Conservation (phyloP, 2,113 vertebrate species). For the Edolisoma coerulescens region DNA sequence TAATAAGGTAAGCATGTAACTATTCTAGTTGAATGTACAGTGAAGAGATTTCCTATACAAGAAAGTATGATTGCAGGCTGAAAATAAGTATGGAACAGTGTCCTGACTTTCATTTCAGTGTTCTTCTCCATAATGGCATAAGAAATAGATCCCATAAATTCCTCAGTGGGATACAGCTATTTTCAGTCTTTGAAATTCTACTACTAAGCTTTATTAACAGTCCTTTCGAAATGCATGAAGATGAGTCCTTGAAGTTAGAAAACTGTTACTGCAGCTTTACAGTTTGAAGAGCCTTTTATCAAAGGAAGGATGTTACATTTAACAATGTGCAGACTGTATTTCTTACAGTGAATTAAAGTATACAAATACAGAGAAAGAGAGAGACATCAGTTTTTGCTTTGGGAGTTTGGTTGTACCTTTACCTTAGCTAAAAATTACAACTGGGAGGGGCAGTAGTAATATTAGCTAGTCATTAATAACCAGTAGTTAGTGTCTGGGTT, state of each 20-base stretch:
- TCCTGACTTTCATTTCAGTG: neutral
- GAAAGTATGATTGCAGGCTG: constrained; percentile 21
- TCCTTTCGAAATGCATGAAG: constrained; percentile 47
- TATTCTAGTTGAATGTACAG: constrained; percentile 30
- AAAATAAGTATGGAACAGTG: constrained; percentile 47
- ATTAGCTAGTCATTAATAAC: neutral
- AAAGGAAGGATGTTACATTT: neutral
- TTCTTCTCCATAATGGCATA: constrained; percentile 11
- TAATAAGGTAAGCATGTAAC: neutral
- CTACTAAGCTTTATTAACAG: constrained; percentile 58
- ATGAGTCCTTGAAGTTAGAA: constrained; percentile 54
- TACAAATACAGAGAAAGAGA: neutral
- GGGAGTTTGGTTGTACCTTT: neutral
- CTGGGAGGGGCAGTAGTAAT: neutral
- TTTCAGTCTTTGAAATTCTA: constrained; percentile 65
- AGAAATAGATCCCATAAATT: constrained; percentile 53
- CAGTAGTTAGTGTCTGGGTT: neutral
- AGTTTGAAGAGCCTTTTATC: neutral
- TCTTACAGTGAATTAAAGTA: neutral
- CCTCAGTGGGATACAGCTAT: neutral
- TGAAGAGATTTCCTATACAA: constrained; percentile 39
- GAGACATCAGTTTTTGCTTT: neutral
- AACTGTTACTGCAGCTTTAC: constrained; percentile 53
- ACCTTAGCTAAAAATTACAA: neutral
- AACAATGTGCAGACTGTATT: neutral